Percentiles rank a stretch among this genome's conserved stretches.
Evolutionary conservation across 2,888 invertebrate genomes (phyloP).

Genomic region (Seira ritae): DNA sequence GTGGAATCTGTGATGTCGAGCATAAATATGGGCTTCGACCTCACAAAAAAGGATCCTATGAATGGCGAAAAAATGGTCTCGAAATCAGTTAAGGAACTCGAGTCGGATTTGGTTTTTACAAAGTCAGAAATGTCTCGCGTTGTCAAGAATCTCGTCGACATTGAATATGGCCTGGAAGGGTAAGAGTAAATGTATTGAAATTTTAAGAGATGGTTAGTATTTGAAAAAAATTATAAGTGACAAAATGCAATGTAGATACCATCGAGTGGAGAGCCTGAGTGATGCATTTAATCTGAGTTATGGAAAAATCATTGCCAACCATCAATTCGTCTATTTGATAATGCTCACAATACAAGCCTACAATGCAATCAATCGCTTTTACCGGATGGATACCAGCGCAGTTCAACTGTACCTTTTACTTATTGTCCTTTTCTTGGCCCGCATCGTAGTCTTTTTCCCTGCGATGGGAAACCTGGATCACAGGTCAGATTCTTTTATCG

Average conservation of each 20-base stretch:
- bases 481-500: slow-evolving; percentile 62
- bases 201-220: no score
- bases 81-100: slow-evolving; percentile 41
- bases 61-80: slow-evolving; percentile 28
- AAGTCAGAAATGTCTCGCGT: slow-evolving; percentile 55
- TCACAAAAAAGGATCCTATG: slow-evolving; percentile 40
- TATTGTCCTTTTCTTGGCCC: slow-evolving; percentile 41
- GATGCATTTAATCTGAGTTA: slow-evolving; percentile 60
- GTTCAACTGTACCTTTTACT: slow-evolving; percentile 52
- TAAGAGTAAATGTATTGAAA: neutral
- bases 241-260: slow-evolving; percentile 47
- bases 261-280: slow-evolving; percentile 51
- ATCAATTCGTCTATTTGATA: slow-evolving; percentile 59
- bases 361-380: slow-evolving; percentile 59
- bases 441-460: slow-evolving; percentile 60
- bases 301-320: slow-evolving; percentile 56
- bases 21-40: slow-evolving; percentile 22
- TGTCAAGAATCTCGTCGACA: slow-evolving; percentile 63
- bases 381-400: slow-evolving; percentile 33
- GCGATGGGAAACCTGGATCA: slow-evolving; percentile 66
- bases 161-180: slow-evolving; percentile 62
- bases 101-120: slow-evolving; percentile 42
- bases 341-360: slow-evolving; percentile 61
- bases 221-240: no score
- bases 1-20: slow-evolving; percentile 40